A percentile compares a stretch with the other conserved stretches of the same genome.
Conservation (phyloP, 2,797 vertebrate genomes). For the Peromyscus nudipes region DNA sequence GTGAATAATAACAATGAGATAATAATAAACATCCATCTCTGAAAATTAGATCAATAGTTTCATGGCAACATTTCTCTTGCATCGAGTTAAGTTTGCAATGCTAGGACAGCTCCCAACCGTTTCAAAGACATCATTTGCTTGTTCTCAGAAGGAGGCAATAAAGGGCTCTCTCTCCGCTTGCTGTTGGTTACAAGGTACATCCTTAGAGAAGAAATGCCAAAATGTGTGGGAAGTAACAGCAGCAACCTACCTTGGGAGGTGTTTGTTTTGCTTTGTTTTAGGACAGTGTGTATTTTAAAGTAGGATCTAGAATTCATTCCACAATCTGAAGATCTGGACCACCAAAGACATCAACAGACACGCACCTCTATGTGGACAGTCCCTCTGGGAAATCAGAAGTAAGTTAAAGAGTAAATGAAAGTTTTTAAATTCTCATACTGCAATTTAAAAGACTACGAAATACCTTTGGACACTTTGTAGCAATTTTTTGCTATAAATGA, state of each 20-base stretch:
- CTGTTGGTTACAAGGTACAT: slow-evolving; percentile 28
- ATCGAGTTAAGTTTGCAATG: slow-evolving; percentile 20
- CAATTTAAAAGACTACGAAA: slow-evolving; percentile 60
- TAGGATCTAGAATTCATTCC: slow-evolving; percentile 60
- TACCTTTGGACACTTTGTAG: slow-evolving; percentile 2
- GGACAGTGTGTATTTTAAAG: slow-evolving; percentile 33
- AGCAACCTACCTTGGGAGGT: background rate
- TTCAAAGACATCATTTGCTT: background rate
- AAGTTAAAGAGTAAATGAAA: slow-evolving; percentile 49
- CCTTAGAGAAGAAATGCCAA: background rate
- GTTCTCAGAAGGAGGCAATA: slow-evolving; percentile 12
- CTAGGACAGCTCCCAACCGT: slow-evolving; percentile 42
- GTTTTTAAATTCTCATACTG: slow-evolving; percentile 39
- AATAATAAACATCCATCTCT: slow-evolving; percentile 23
- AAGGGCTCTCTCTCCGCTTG: background rate
- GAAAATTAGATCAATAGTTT: slow-evolving; percentile 50
- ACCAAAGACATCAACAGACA: slow-evolving; percentile 32
- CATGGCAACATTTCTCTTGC: slow-evolving; percentile 20
- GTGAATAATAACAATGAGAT: background rate
- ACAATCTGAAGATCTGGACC: slow-evolving; percentile 41
- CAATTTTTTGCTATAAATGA: background rate
- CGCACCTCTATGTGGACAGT: background rate
- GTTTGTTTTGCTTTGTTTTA: background rate
- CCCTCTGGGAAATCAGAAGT: slow-evolving; percentile 46
- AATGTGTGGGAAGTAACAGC: background rate